phyloP scores from a whole-genome alignment of 92 coral and sea anemone genomes.

The Scolanthus callimorphus region DNA sequence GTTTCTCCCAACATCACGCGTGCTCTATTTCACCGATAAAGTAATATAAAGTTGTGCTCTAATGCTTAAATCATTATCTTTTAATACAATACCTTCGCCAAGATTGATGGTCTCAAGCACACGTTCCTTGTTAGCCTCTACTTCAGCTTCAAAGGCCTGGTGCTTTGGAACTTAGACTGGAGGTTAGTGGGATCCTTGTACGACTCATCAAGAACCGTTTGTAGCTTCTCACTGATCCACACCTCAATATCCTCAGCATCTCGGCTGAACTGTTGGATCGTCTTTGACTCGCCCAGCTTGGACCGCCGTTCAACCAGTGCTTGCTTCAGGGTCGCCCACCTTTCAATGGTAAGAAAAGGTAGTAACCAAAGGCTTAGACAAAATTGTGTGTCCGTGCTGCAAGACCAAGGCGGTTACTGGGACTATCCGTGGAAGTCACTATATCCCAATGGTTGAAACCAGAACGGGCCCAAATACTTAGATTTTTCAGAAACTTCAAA shows the following conservation, averaged over 20 bases:
- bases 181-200: constrained; percentile 98
- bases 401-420: too few relatives aligned
- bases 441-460: too few relatives aligned
- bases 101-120: constrained; percentile 87
- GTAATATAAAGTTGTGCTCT: too few relatives aligned
- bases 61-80: too few relatives aligned
- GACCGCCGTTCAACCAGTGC: constrained; percentile 99
- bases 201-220: constrained; percentile 96
- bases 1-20: too few relatives aligned
- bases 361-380: too few relatives aligned
- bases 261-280: constrained; percentile 96
- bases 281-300: constrained; percentile 93
- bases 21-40: too few relatives aligned
- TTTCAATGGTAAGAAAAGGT: too few relatives aligned
- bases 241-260: constrained; percentile 99
- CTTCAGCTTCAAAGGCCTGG: constrained; percentile 99
- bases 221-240: constrained; percentile 97
- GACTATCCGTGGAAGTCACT: too few relatives aligned
- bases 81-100: constrained; percentile 93
- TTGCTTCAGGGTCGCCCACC: constrained; percentile 96
- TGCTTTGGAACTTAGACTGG: constrained; percentile 99
- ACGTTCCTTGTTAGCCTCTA: constrained; percentile 95
- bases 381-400: too few relatives aligned
- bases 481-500: too few relatives aligned
- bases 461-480: too few relatives aligned